phyloP scores from a whole-genome alignment of 2,888 invertebrate species.

The Abrostola tripartita region DNA sequence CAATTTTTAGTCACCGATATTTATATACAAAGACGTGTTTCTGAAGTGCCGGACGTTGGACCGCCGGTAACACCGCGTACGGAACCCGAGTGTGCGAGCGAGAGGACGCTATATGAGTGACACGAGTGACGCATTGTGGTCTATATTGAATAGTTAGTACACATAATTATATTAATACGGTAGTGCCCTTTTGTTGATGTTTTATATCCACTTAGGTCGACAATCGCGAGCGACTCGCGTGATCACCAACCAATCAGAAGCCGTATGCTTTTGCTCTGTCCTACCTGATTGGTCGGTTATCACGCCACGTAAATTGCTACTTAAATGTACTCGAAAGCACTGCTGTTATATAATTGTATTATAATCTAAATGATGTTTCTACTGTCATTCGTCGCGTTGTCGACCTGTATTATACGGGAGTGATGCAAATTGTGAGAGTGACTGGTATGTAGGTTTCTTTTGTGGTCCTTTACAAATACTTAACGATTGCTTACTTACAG shows the following conservation, averaged over 20 bases:
- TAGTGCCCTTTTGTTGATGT: slow-evolving; percentile 70
- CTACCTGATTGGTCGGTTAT: slow-evolving; percentile 47
- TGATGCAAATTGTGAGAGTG: slow-evolving; percentile 51
- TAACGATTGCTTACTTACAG: slow-evolving; percentile 27
- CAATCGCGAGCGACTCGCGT: slow-evolving; percentile 45
- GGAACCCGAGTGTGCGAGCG: slow-evolving; percentile 58
- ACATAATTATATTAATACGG: slow-evolving; percentile 62
- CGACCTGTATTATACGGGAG: slow-evolving; percentile 49
- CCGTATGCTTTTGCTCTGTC: slow-evolving; percentile 25
- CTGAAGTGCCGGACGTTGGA: slow-evolving; percentile 55
- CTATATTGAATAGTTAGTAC: slow-evolving; percentile 68
- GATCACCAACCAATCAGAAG: slow-evolving; percentile 39
- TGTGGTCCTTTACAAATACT: slow-evolving; percentile 32
- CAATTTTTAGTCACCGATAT: slow-evolving; percentile 35
- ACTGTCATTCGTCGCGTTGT: slow-evolving; percentile 44
- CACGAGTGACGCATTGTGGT: slow-evolving; percentile 64
- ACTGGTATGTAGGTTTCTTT: slow-evolving; percentile 45
- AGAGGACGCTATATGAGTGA: slow-evolving; percentile 68
- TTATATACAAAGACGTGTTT: slow-evolving; percentile 44
- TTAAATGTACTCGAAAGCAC: slow-evolving; percentile 54
- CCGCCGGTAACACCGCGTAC: slow-evolving; percentile 39
- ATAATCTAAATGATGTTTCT: slow-evolving; percentile 42
- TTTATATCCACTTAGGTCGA: slow-evolving; percentile 61
- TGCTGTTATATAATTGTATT: slow-evolving; percentile 54
- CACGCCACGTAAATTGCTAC: slow-evolving; percentile 51